phyloP scores from a whole-genome alignment of 2,113 vertebrate genomes.

The Phainopepla nitens region DNA sequence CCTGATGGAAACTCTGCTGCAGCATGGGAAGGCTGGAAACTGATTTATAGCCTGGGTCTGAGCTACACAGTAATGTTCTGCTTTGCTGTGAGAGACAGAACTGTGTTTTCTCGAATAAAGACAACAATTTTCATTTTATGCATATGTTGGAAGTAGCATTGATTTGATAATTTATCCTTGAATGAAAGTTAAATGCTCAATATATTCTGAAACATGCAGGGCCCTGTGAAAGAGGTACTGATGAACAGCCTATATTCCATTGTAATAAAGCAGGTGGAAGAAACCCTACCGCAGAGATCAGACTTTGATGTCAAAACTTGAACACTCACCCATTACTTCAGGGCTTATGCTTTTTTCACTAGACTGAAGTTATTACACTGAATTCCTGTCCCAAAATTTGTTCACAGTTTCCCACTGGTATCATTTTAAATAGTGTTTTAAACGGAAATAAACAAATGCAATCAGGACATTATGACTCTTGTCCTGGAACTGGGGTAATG shows the following conservation, averaged over 20 bases:
- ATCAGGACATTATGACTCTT: not conserved
- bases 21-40: not conserved
- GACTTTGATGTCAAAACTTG: not conserved
- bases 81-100: not conserved
- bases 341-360: not conserved
- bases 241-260: not conserved
- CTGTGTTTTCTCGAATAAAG: not conserved
- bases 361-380: not conserved
- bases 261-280: not conserved
- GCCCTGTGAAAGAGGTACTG: not conserved
- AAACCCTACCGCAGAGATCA: not conserved
- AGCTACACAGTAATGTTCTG: not conserved
- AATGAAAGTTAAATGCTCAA: not conserved
- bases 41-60: not conserved
- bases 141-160: not conserved
- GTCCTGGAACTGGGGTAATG: not conserved
- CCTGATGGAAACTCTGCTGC: not conserved
- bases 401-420: not conserved
- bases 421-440: not conserved
- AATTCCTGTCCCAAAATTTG: not conserved
- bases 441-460: not conserved
- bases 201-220: not conserved
- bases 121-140: not conserved
- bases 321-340: not conserved
- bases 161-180: not conserved